A percentile compares a stretch with the other conserved stretches of the same genome.
These are phyloP conservation scores for Bacillus rossius DNA, from an alignment of 1,140 invertebrate genomes.

Conservation along the genomic window DNA sequence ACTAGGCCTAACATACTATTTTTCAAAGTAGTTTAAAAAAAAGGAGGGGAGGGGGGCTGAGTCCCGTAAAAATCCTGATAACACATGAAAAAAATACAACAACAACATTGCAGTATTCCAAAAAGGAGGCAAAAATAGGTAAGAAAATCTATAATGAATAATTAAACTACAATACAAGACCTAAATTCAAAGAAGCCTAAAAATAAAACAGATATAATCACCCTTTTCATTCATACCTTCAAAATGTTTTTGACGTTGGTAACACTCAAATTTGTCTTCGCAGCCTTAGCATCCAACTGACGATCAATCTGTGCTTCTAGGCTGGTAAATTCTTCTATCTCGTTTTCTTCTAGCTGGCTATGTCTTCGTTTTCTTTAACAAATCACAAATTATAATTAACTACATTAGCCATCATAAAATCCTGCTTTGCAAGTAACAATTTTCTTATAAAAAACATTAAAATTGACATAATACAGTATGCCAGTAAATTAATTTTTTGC, in stretches of 20 bases:
- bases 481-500: neutral
- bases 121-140: too few species aligned
- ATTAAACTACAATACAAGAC: too few species aligned
- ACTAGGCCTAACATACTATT: too few species aligned
- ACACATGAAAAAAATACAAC: too few species aligned
- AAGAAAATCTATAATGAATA: too few species aligned
- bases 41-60: too few species aligned
- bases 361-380: neutral
- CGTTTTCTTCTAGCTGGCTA: conserved; percentile 13
- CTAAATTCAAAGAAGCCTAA: too few species aligned
- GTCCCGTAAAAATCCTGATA: too few species aligned
- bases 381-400: neutral
- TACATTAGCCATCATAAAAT: neutral
- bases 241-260: conserved; percentile 62
- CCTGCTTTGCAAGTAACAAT: neutral
- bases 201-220: too few species aligned
- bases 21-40: too few species aligned
- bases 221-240: too few species aligned
- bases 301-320: conserved; percentile 58
- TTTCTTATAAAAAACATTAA: neutral
- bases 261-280: conserved; percentile 57
- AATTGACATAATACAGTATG: neutral
- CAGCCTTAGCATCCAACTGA: conserved; percentile 57
- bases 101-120: too few species aligned
- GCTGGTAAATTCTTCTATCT: conserved; percentile 42